Base-by-base conservation (phyloP, 2,113 vertebrate species). In the Phylloscopus whistleri region DNA sequence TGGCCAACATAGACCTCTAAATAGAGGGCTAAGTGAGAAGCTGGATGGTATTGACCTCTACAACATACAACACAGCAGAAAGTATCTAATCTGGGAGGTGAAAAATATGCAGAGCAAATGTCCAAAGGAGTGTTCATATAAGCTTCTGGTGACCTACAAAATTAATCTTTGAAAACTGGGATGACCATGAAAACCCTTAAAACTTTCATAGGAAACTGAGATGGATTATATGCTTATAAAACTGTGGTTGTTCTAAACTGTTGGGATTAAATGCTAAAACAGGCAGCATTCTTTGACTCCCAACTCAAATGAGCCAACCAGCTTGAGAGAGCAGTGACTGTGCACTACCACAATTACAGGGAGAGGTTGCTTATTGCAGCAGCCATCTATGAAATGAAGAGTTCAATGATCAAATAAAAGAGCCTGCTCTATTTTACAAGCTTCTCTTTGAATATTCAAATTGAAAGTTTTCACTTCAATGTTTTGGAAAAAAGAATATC, bases 221-320 rank as follows among this genome's bases (percentile, higher is more conserved):
- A 81, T 90, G 76, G 96, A 93, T 95, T 90, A 93, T 67, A 95
- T 83, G 82, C 93, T 95, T 88, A 94, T 83, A 93, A 96, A 27
- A 67, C 35, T 94, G 94, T 67, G 93, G 87, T 94, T 90, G 79
- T 86, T 73, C 75, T 92, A 91, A 95, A 97, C 85, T 85, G 51
- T 93, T 92, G 48, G 79, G 85, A 97, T 91, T 96, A 96, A 96
- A 96, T 52, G 68, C 90, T 94, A 95, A 95, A 97, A 90, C 52
- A 93, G 90, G 75, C 93, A 94, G 68, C 51, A 72, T 78, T 30
- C 70, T 91, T 79, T 63, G 67, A 87, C 39, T 89, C 14, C 21
- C 70, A 74, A 90, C 30, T 85, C 79, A 94, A 80, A 95, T 88
- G 72, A 74, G 67, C 72, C 82, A 93, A 68, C 52, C 37, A 94